Evolutionary conservation across 2,888 invertebrate species (phyloP), one percentile per base, ranked within the genome.

Genomic region (Dynastes hyllus): DNA sequence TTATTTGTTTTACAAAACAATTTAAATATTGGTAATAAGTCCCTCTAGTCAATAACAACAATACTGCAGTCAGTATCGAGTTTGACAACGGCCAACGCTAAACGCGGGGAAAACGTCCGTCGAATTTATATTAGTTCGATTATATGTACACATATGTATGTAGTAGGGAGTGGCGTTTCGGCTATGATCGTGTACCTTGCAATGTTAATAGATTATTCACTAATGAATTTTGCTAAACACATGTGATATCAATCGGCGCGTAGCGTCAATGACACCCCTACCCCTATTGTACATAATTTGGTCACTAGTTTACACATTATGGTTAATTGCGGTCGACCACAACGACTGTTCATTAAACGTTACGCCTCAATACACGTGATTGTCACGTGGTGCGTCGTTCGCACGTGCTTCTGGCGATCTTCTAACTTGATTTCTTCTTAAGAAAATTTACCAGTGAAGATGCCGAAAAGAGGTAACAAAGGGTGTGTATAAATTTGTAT

Each of bases 241-340:
- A 86, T 84, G 83, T 84, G 86, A 87, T 88, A 88, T 88, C 88
- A 88, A 88, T 88, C 87, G 88, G 85, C 86, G 83, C 83, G 81
- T 83, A 86, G 86, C 87, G 87, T 88, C 88, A 88, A 88, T 88
- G 88, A 87, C 87, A 85, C 87, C 86, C 84, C 84, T 83, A 83
- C 85, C 84, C 84, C 85, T 83, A 82, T 82, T 87, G 87, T 88
- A 88, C 88, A 89, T 89, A 89, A 89, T 89, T 89, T 89, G 89
- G 89, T 88, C 88, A 89, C 87, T 88, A 89, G 89, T 88, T 89
- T 89, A 89, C 89, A 89, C 89, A 89, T 89, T 89, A 89, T 88
- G 88, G 88, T 88, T 89, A 89, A 89, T 89, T 89, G 89, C 88
- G 89, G 89, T 87, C 85, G 85, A 83, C 89, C 89, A 86, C 89